Evolutionary conservation across 2,797 vertebrate genomes (phyloP).

Genomic region (Syngnathus acus): DNA sequence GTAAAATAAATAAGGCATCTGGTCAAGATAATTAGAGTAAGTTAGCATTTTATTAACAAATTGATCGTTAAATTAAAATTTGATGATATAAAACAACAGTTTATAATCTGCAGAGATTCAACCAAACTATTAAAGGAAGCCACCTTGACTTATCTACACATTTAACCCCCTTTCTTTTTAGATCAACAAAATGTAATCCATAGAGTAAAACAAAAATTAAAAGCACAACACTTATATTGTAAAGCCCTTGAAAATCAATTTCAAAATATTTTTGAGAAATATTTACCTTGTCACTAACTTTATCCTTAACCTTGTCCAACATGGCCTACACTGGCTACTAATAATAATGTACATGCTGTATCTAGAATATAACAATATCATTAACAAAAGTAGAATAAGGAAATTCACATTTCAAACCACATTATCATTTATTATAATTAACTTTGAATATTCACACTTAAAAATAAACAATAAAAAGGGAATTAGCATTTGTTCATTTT

Average conservation of each 20-base stretch:
- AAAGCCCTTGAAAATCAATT: no score
- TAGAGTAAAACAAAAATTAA: no score
- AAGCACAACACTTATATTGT: no score
- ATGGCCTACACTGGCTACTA: slow-evolving; percentile 41
- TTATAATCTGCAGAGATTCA: not conserved
- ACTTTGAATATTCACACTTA: slow-evolving; percentile 61
- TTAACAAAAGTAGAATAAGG: slow-evolving; percentile 13
- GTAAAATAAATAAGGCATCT: no score
- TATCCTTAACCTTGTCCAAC: not conserved
- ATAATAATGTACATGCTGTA: slow-evolving; percentile 50
- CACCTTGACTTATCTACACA: no score
- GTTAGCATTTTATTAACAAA: no score
- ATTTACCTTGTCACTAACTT: no score
- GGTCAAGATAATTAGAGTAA: no score
- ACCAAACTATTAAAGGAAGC: no score
- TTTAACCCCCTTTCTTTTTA: no score
- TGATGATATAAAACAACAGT: not conserved
- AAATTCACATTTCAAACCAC: slow-evolving; percentile 51
- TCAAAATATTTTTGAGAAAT: no score
- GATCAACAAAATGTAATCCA: no score
- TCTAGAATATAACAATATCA: slow-evolving; percentile 35
- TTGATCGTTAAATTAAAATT: not conserved
- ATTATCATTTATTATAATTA: slow-evolving; percentile 68
- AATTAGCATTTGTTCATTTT: slow-evolving; percentile 1
- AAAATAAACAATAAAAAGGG: slow-evolving; percentile 22